Evolutionary conservation across 2,888 invertebrate genomes (phyloP), one percentile per base, ranked within the genome.

Genomic region (Epirrhoe tristata): DNA sequence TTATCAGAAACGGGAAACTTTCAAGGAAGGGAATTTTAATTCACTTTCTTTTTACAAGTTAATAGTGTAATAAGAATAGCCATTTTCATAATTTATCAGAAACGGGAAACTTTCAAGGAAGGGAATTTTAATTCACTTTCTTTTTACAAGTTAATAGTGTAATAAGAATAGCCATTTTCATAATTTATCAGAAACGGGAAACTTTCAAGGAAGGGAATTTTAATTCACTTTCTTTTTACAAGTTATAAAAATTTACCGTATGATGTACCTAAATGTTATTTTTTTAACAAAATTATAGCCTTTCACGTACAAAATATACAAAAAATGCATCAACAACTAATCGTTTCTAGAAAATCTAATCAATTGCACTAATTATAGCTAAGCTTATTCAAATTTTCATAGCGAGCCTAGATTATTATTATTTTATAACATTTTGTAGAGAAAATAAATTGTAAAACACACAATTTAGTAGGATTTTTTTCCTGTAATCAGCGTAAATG

Each of bases 51-150:
- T n/a, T n/a, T n/a, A n/a, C n/a, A n/a, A n/a, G n/a, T n/a, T n/a
- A n/a, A n/a, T n/a, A n/a, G n/a, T n/a, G n/a, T n/a, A n/a, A n/a
- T 14, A 24, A 46, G 16, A 32, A 57, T 48, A 55, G 48, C 48
- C 32, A n/a, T n/a, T n/a, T n/a, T n/a, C n/a, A n/a, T n/a, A n/a
- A n/a, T n/a, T n/a, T 58, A 32, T 31, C 6, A 34, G 16, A 48
- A 46, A n/a, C n/a, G n/a, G n/a, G n/a, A n/a, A n/a, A n/a, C n/a
- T n/a, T n/a, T n/a, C n/a, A n/a, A n/a, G n/a, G n/a, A n/a, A n/a
- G n/a, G n/a, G n/a, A n/a, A n/a, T n/a, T n/a, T n/a, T n/a, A n/a
- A n/a, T n/a, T n/a, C n/a, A n/a, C n/a, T n/a, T n/a, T n/a, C n/a
- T n/a, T n/a, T n/a, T n/a, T n/a, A n/a, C n/a, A n/a, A n/a, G n/a